Conservation (phyloP, 2,888 invertebrate genomes). For the Cheiracanthium punctorium region DNA sequence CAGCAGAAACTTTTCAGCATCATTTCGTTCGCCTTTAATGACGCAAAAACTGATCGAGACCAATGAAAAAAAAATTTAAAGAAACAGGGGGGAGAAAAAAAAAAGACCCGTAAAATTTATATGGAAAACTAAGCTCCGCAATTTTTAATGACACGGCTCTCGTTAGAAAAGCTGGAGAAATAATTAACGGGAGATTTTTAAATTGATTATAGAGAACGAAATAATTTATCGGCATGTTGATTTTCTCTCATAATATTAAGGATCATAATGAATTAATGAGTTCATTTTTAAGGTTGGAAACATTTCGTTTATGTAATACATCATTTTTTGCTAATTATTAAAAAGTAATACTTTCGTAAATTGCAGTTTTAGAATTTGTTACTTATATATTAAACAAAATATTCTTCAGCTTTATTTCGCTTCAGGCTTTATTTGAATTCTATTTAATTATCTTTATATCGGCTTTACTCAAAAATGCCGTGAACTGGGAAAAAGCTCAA, state of each 20-base stretch:
- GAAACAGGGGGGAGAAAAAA: conserved; percentile 24
- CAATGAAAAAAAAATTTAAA: conserved; percentile 68
- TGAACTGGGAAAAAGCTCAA: too few species aligned
- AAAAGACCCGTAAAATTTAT: conserved; percentile 52
- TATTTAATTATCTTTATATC: too few species aligned
- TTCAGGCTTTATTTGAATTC: too few species aligned
- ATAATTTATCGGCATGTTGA: conserved; percentile 34
- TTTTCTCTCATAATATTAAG: conserved; percentile 14
- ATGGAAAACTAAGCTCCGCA: conserved; percentile 24
- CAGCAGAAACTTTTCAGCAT: conserved; percentile 67
- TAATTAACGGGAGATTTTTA: conserved; percentile 48
- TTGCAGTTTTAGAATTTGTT: too few species aligned
- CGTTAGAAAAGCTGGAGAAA: conserved; percentile 36
- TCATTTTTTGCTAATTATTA: neutral
- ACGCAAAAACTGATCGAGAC: conserved; percentile 66
- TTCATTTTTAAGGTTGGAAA: neutral
- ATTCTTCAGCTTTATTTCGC: too few species aligned
- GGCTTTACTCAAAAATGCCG: too few species aligned
- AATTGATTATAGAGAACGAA: conserved; percentile 41
- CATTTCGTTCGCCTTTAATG: conserved; percentile 67
- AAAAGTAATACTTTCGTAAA: too few species aligned
- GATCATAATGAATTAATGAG: neutral
- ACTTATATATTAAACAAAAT: too few species aligned
- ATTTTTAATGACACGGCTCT: conserved; percentile 56
- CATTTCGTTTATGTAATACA: neutral